Evolutionary conservation across 2,888 invertebrate species (phyloP).

Genomic region (Caenorhabditis angaria): DNA sequence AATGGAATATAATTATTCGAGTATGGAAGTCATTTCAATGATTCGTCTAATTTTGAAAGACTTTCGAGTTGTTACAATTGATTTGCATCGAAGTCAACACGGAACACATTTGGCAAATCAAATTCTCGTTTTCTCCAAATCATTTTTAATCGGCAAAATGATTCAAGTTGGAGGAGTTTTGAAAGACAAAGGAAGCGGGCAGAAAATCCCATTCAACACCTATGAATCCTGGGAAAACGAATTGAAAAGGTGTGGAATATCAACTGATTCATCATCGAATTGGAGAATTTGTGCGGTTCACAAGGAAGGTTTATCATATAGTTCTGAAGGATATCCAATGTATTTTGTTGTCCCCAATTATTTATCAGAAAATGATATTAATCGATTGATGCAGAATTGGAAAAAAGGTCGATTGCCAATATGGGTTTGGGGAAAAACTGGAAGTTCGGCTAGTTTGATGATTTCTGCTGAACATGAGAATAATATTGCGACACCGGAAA

Average conservation of each 20-base stretch:
- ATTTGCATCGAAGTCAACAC: conserved; percentile 50
- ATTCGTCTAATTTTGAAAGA: conserved; percentile 48
- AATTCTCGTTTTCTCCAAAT: conserved; percentile 51
- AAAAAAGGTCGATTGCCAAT: conserved; percentile 47
- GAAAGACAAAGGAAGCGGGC: conserved; percentile 23
- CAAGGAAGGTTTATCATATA: conserved; percentile 26
- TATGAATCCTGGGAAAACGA: conserved; percentile 46
- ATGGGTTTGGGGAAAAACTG: conserved; percentile 34
- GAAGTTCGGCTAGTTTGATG: conserved; percentile 24
- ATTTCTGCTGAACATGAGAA: conserved; percentile 31
- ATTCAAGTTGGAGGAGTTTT: conserved; percentile 40
- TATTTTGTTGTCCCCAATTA: conserved; percentile 46
- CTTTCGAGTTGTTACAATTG: conserved; percentile 56
- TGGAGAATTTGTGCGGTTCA: conserved; percentile 40
- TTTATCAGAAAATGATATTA: conserved; percentile 32
- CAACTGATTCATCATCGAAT: conserved; percentile 23
- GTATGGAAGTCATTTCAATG: conserved; percentile 40
- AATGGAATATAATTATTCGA: conserved; percentile 38
- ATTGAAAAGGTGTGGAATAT: conserved; percentile 33
- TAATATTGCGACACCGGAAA: conserved; percentile 29
- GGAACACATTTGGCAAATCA: conserved; percentile 53
- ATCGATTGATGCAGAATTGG: conserved; percentile 34
- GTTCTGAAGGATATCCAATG: conserved; percentile 44
- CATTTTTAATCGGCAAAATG: conserved; percentile 42
- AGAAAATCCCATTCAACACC: conserved; percentile 31